Base-by-base conservation (phyloP, 2,113 vertebrate species). In the Tursiops truncatus region DNA sequence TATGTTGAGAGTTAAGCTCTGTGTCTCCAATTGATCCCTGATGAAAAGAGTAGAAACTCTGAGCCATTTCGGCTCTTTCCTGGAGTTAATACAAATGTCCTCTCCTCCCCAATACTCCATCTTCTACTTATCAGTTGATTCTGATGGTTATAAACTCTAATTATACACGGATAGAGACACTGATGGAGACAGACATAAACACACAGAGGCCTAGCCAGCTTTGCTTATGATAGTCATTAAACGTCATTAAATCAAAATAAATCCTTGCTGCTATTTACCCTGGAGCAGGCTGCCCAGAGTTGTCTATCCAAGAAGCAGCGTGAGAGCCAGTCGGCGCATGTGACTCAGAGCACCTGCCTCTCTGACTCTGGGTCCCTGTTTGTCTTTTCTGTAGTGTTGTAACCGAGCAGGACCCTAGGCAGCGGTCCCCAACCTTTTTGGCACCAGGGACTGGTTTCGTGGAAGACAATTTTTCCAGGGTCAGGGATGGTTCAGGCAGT, bases 271-370 rank as follows among this genome's bases (percentile, higher is more conserved):
- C 79, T 68, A 3, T 87, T 67, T 84, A 12, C 60, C 58, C 76
- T 21, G 4, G 58, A 73, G 36, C n/a, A 76, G 67, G 33, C 67
- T 70, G 20, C 15, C 9, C 9, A 25, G 26, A 50, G 74, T 6
- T 44, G 33, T 38, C 38, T 18, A n/a, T 17, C 3, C 1, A 11
- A 73, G 79, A 62, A 95, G 60, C 36, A 44, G 25, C 2, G 5
- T 2, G 10, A 58, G 38, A n/a, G 50, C 8, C 38, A 33, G 50
- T 50, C 5, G 4, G 41, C 5, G 0, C 2, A 0, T 36, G 85
- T 2, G 15, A 47, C 17, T 23, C 63, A 58, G 20, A 80, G 67
- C 31, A 10, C 11, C 70, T 41, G 60, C 36, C n/a, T 56, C 36
- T 11, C 13, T 2, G 31, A 36, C 18, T 5, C 2, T 13, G 18